A percentile compares a stretch with the other conserved stretches of the same genome.
phyloP scores from a whole-genome alignment of 2,797 vertebrate species.

The Falco naumanni region DNA sequence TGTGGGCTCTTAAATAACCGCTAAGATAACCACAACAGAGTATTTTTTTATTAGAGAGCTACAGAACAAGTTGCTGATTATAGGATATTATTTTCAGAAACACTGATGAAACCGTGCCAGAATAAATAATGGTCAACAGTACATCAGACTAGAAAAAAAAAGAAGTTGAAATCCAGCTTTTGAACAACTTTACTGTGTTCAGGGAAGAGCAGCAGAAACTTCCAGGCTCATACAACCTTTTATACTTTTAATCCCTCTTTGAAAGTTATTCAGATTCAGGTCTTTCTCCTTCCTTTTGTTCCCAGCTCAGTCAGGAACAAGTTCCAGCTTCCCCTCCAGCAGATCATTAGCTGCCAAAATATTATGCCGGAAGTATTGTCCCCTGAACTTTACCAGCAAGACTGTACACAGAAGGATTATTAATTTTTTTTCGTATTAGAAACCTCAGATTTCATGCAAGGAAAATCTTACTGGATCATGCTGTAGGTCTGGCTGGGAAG shows the following conservation, averaged over 20 bases:
- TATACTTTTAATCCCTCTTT: neutral
- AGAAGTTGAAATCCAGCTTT: neutral
- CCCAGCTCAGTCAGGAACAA: neutral
- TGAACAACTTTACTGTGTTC: neutral
- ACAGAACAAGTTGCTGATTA: neutral
- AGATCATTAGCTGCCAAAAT: neutral
- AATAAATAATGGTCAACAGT: neutral
- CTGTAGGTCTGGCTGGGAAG: neutral
- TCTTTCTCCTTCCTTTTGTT: conserved; percentile 18
- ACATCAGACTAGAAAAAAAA: neutral
- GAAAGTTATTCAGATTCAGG: neutral
- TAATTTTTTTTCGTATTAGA: neutral
- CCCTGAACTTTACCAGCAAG: neutral
- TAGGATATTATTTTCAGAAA: neutral
- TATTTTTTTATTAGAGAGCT: neutral
- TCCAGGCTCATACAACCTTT: neutral
- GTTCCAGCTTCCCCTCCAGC: neutral
- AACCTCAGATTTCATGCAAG: neutral
- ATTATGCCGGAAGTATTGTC: neutral
- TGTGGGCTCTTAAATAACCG: neutral
- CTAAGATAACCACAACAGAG: neutral
- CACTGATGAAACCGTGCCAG: neutral
- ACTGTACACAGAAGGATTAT: neutral
- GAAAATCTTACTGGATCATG: neutral
- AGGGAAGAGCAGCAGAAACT: neutral